Evolutionary conservation across 2,797 vertebrate species (phyloP), one percentile per base, ranked within the genome.

Genomic region (Poecile montanus): DNA sequence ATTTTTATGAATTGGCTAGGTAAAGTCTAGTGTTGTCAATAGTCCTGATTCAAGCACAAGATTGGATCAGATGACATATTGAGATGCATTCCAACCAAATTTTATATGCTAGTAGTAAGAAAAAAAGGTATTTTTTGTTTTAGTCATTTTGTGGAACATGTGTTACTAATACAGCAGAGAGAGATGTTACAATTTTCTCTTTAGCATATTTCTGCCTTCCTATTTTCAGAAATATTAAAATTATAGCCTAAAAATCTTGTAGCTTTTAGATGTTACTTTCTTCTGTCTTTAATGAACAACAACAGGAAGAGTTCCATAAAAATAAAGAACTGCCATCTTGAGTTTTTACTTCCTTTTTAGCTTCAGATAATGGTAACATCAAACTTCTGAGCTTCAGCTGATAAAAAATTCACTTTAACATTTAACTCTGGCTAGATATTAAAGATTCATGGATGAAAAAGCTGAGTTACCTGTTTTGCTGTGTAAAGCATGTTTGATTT

Each of bases 391-490:
- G 53, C 60, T 73, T 92, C 85, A 73, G 25, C 56, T 92, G 73
- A 89, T 93, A 77, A 54, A 95, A 87, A 60, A 84, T 51, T 66
- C 53, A 71, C 89, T 89, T 71, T 53, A 90, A 58, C 90, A 48
- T 84, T 96, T 95, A 86, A 76, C 56, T 77, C 26, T 87, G 40
- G 27, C 19, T 88, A 88, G 38, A 76, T 86, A 80, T 89, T 88
- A 96, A 94, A 94, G 74, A 92, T 94, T 92, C 48, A 58, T 94
- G 30, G 65, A 54, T 63, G 47, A 42, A 94, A 93, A 93, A 65
- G 71, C 44, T 65, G 72, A 92, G 44, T 88, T 89, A 38, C 62
- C 54, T 74, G 26, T 88, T 94, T 91, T 94, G n/a, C 62, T 68
- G 13, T 63, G 75, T 76, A 76, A 77, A 70, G 34, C 36, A 13